Evolutionary conservation across 2,113 vertebrate genomes (phyloP).

Genomic region (Tetrao urogallus): DNA sequence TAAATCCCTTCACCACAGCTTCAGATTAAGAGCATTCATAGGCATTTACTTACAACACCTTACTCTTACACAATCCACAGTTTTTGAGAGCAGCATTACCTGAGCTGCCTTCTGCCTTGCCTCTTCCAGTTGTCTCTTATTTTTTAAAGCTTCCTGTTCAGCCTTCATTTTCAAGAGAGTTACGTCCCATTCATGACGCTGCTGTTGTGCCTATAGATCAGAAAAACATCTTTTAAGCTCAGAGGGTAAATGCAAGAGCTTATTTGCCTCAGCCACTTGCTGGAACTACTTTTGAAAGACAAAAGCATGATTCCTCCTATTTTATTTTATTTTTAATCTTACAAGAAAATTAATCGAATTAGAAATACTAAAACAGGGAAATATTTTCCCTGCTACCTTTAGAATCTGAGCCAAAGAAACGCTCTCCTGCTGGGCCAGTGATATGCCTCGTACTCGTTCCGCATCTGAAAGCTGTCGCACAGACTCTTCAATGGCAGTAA

Average conservation of each 20-base stretch:
- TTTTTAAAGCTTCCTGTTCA: conserved; percentile 91
- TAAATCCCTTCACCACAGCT: neutral
- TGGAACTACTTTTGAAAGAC: neutral
- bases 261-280: neutral
- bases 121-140: conserved; percentile 89
- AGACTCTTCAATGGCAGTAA: conserved; percentile 91
- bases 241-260: neutral
- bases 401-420: conserved; percentile 93
- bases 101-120: conserved; percentile 86
- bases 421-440: conserved; percentile 93
- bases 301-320: neutral
- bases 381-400: conserved; percentile 79
- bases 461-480: conserved; percentile 88
- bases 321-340: neutral
- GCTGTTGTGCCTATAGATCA: conserved; percentile 87
- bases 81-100: conserved; percentile 78
- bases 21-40: neutral
- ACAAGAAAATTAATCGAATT: neutral
- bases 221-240: neutral
- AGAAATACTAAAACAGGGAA: neutral
- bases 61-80: neutral
- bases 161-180: conserved; percentile 90
- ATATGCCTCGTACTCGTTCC: conserved; percentile 87
- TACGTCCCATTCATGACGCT: conserved; percentile 89
- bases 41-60: conserved; percentile 14